Conservation (phyloP, 2,797 vertebrate genomes). For the Mormyrus proboscirostris region DNA sequence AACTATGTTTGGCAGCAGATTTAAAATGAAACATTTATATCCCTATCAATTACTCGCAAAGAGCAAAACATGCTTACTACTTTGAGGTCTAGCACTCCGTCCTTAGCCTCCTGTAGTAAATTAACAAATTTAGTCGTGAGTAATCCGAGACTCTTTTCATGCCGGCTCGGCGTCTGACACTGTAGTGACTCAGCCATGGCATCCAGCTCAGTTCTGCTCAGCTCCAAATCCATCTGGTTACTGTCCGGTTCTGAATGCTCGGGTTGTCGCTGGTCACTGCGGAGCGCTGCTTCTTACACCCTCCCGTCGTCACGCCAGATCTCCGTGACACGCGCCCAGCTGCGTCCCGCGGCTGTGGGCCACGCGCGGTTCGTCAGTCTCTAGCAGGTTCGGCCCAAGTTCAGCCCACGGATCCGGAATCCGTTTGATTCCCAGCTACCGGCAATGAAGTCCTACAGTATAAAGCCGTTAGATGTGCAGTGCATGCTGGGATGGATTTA, state of each 20-base stretch:
- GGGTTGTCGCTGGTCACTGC: neutral
- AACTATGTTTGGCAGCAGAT: neutral
- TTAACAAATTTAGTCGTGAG: conserved; percentile 96
- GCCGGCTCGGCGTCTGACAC: conserved; percentile 83
- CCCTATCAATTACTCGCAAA: neutral
- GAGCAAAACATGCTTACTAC: conserved; percentile 63
- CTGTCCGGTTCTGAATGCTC: conserved; percentile 1
- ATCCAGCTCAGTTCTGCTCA: conserved; percentile 61
- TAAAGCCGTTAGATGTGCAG: conserved; percentile 71
- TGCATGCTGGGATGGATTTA: conserved; percentile 69
- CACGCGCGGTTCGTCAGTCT: neutral
- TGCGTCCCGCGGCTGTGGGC: neutral
- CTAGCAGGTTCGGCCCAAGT: conserved; percentile 24
- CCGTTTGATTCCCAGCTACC: conserved; percentile 30
- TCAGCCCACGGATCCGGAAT: conserved; percentile 24
- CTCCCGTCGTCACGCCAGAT: neutral
- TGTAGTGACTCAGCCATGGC: conserved; percentile 73
- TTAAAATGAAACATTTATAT: neutral
- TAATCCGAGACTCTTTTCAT: conserved; percentile 92
- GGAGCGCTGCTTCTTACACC: neutral
- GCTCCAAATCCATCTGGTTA: conserved; percentile 62
- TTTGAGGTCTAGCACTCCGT: conserved; percentile 92
- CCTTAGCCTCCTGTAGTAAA: conserved; percentile 90
- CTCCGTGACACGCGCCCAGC: neutral
- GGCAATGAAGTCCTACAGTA: conserved; percentile 50